These are phyloP conservation scores for Papilio protenor DNA, from an alignment of 2,888 invertebrate species.

Conservation along the genomic window DNA sequence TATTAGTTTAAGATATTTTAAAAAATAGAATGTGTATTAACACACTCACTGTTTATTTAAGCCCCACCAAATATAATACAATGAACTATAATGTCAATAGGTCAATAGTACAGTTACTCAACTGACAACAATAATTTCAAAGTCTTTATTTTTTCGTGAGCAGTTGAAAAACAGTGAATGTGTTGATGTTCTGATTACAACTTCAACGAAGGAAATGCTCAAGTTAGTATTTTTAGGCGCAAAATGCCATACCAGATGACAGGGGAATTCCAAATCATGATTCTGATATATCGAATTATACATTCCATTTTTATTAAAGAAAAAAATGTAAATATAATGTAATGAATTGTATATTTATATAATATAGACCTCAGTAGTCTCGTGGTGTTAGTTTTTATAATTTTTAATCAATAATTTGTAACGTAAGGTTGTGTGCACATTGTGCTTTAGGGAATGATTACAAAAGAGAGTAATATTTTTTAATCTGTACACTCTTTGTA, in stretches of 20 bases:
- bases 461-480: slow-evolving; percentile 57
- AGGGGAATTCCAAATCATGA: slow-evolving; percentile 58
- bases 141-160: slow-evolving; percentile 10
- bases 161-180: slow-evolving; percentile 76
- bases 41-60: slow-evolving; percentile 82
- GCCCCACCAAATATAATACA: slow-evolving; percentile 73
- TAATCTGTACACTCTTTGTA: slow-evolving; percentile 72
- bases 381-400: slow-evolving; percentile 59
- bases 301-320: slow-evolving; percentile 45
- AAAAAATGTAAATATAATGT: slow-evolving; percentile 68
- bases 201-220: slow-evolving; percentile 78
- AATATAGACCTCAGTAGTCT: slow-evolving; percentile 55
- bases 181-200: slow-evolving; percentile 77
- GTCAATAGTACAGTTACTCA: slow-evolving; percentile 23
- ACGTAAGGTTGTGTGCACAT: slow-evolving; percentile 43
- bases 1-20: slow-evolving; percentile 61
- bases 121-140: slow-evolving; percentile 18
- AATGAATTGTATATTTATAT: slow-evolving; percentile 71
- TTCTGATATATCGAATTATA: slow-evolving; percentile 48
- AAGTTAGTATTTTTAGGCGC: slow-evolving; percentile 76
- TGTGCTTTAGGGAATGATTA: slow-evolving; percentile 58
- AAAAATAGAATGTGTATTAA: slow-evolving; percentile 74
- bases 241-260: slow-evolving; percentile 73
- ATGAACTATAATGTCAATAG: slow-evolving; percentile 12
- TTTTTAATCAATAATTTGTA: slow-evolving; percentile 32